phyloP scores from a whole-genome alignment of 2,797 vertebrate species.

The Ceryle rudis region DNA sequence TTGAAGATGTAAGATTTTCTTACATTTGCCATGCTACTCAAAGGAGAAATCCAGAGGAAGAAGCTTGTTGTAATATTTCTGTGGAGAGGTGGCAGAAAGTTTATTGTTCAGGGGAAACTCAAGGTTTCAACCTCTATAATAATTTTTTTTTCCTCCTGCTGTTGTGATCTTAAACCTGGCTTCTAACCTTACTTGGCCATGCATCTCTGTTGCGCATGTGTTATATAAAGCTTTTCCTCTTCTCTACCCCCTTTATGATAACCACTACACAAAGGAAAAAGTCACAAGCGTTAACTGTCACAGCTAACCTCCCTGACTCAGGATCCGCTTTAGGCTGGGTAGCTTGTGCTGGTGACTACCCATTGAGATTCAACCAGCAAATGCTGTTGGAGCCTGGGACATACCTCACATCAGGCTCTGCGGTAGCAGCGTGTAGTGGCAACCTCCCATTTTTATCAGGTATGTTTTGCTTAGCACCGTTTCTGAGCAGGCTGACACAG shows the following conservation, averaged over 20 bases:
- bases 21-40: accelerated
- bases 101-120: background rate
- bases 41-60: background rate
- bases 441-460: slow-evolving; percentile 88
- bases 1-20: background rate
- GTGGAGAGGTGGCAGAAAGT: background rate
- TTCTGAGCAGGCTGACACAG: slow-evolving; percentile 88
- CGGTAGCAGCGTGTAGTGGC: slow-evolving; percentile 88
- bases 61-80: background rate
- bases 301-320: background rate
- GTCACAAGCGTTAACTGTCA: background rate
- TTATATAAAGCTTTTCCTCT: background rate
- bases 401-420: slow-evolving; percentile 87
- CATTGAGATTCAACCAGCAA: background rate
- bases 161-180: background rate
- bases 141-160: background rate
- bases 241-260: background rate
- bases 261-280: background rate
- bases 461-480: slow-evolving; percentile 89
- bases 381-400: background rate
- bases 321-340: background rate
- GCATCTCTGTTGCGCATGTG: accelerated
- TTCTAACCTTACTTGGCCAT: background rate
- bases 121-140: background rate
- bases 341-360: background rate